phyloP scores from a whole-genome alignment of 92 coral and sea anemone genomes.

The Anthopleura xanthogrammica region DNA sequence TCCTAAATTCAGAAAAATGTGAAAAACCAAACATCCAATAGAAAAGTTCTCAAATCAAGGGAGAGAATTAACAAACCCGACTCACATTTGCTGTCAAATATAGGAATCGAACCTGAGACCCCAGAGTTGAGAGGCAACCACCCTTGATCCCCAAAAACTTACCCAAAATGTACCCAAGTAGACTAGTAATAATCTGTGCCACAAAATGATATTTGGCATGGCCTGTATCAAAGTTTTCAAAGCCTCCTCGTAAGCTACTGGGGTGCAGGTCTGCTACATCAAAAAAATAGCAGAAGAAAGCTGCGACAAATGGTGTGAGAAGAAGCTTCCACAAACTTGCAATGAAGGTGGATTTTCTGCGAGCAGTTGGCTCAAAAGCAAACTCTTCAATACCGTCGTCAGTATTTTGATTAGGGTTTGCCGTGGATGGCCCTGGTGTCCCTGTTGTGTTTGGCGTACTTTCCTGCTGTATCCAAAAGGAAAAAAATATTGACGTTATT shows the following conservation, averaged over 20 bases:
- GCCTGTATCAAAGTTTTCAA: constrained; percentile 23
- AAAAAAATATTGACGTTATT: neutral
- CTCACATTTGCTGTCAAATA: no score
- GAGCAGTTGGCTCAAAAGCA: constrained; percentile 39
- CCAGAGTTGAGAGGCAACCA: no score
- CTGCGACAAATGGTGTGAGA: constrained; percentile 81
- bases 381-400: neutral
- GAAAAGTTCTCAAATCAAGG: no score
- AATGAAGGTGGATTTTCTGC: constrained; percentile 79
- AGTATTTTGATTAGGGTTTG: neutral
- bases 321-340: constrained; percentile 69
- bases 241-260: constrained; percentile 36
- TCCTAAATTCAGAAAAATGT: no score
- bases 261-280: constrained; percentile 19
- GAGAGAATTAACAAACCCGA: no score
- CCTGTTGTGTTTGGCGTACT: constrained; percentile 30
- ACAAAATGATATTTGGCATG: constrained; percentile 64
- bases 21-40: no score
- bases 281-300: constrained; percentile 44
- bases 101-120: no score
- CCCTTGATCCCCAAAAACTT: neutral
- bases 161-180: constrained; percentile 71
- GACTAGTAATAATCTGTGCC: constrained; percentile 76
- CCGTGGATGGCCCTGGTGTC: neutral
- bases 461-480: neutral